Percentiles rank a stretch among this genome's conserved stretches.
Evolutionary conservation across 2,113 vertebrate genomes (phyloP).

Genomic region (Phalacrocorax pelagicus): DNA sequence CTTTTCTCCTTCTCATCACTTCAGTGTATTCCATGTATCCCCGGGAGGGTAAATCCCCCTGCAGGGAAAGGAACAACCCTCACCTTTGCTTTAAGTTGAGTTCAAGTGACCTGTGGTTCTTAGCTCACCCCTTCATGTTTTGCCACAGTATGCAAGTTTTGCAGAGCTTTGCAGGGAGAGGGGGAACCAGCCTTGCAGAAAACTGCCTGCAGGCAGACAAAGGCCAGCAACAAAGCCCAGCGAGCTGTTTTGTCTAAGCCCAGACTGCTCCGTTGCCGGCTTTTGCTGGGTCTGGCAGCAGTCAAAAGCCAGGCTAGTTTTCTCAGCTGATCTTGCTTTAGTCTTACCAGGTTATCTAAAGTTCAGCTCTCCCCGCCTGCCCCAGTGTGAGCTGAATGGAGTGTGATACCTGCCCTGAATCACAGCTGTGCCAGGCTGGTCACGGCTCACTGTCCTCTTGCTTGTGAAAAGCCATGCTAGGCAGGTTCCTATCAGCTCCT

Average conservation of each 20-base stretch:
- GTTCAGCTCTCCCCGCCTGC: not conserved
- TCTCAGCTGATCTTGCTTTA: not conserved
- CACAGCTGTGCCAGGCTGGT: rapidly evolving
- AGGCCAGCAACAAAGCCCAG: not conserved
- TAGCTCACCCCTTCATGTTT: not conserved
- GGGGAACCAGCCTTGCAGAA: not conserved
- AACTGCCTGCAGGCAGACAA: not conserved
- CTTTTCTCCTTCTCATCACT: too few relatives aligned
- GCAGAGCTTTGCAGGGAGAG: not conserved
- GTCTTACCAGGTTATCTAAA: not conserved
- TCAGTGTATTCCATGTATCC: not conserved
- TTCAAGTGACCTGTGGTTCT: not conserved
- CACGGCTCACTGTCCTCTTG: rapidly evolving
- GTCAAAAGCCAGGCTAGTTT: not conserved
- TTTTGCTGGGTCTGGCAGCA: not conserved
- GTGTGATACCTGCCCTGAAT: not conserved
- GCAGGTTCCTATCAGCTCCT: not conserved
- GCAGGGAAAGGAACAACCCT: not conserved
- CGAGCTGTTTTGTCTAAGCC: not conserved
- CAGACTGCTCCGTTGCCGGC: not conserved
- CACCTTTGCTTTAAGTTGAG: not conserved
- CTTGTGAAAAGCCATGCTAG: not conserved
- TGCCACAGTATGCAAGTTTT: not conserved
- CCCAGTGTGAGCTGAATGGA: not conserved
- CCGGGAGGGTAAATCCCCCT: not conserved